Percentiles rank a stretch among this genome's conserved stretches.
Conservation (phyloP, 2,888 invertebrate species). For the Graphium colonna region DNA sequence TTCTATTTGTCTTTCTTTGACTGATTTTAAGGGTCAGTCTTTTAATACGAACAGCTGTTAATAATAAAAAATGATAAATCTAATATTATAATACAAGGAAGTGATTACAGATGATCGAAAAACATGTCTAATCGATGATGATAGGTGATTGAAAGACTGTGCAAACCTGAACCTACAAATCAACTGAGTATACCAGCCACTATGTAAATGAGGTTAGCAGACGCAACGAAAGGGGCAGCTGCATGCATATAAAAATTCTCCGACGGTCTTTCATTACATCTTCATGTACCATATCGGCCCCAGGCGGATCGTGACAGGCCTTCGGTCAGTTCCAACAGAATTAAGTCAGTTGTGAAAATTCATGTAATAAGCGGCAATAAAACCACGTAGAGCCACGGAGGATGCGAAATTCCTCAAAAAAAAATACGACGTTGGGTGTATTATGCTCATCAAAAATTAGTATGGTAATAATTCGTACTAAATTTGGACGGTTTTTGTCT, state of each 20-base stretch:
- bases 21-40: background rate
- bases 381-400: background rate
- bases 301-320: slow-evolving; percentile 20
- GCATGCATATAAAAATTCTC: slow-evolving; percentile 15
- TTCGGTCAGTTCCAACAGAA: slow-evolving; percentile 8
- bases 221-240: slow-evolving; percentile 13
- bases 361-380: slow-evolving; percentile 18
- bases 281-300: slow-evolving; percentile 12
- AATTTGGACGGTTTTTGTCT: too few relatives aligned
- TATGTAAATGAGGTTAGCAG: slow-evolving; percentile 18
- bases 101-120: slow-evolving; percentile 6
- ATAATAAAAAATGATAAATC: too few relatives aligned
- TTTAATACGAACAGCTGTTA: too few relatives aligned
- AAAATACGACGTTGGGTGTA: too few relatives aligned
- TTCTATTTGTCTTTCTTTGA: slow-evolving; percentile 26
- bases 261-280: slow-evolving; percentile 17
- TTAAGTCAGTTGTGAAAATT: slow-evolving; percentile 11
- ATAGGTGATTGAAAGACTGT: slow-evolving; percentile 15
- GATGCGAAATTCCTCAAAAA: too few relatives aligned
- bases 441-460: too few relatives aligned
- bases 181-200: slow-evolving; percentile 11
- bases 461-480: too few relatives aligned
- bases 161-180: slow-evolving; percentile 13
- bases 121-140: too few relatives aligned
- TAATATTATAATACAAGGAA: background rate